Percentiles rank a stretch among this genome's conserved stretches.
Evolutionary conservation across 2,888 invertebrate genomes (phyloP).

Genomic region (Drosophila barbarae): DNA sequence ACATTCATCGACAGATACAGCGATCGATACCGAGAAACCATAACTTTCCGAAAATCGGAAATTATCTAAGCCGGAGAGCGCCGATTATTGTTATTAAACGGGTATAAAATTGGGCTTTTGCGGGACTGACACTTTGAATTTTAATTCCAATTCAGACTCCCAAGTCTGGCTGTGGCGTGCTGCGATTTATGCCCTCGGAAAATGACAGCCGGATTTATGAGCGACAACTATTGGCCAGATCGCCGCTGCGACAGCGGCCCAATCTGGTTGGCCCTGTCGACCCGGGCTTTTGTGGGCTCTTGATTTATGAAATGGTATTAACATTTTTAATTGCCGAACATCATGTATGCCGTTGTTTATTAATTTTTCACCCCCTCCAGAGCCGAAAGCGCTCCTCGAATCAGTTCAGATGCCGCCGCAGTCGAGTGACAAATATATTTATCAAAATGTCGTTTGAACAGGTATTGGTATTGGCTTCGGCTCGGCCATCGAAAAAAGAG

Average conservation of each 20-base stretch:
- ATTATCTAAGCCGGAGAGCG: conserved; percentile 45
- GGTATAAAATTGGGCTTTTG: conserved; percentile 24
- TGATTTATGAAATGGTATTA: conserved; percentile 77
- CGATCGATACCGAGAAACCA: conserved; percentile 38
- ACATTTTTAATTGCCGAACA: conserved; percentile 78
- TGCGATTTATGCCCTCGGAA: conserved; percentile 55
- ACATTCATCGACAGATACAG: conserved; percentile 46
- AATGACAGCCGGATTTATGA: conserved; percentile 68
- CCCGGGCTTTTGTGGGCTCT: conserved; percentile 52
- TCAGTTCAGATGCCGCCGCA: conserved; percentile 37
- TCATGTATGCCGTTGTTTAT: conserved; percentile 77
- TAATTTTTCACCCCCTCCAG: conserved; percentile 66
- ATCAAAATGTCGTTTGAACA: conserved; percentile 69
- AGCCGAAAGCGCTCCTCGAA: conserved; percentile 28
- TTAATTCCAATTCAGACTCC: conserved; percentile 44
- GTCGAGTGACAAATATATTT: conserved; percentile 72
- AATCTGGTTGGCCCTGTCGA: conserved; percentile 63
- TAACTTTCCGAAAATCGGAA: conserved; percentile 26
- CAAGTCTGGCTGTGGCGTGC: conserved; percentile 38
- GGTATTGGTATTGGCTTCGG: conserved; percentile 46
- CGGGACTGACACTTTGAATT: conserved; percentile 52
- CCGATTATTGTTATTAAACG: conserved; percentile 53
- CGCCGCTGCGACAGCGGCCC: conserved; percentile 25
- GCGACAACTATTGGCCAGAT: conserved; percentile 70
- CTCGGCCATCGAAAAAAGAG: conserved; percentile 37